These are phyloP conservation scores for Parazoanthus darwini DNA, from an alignment of 92 coral and sea anemone species.

Conservation along the genomic window DNA sequence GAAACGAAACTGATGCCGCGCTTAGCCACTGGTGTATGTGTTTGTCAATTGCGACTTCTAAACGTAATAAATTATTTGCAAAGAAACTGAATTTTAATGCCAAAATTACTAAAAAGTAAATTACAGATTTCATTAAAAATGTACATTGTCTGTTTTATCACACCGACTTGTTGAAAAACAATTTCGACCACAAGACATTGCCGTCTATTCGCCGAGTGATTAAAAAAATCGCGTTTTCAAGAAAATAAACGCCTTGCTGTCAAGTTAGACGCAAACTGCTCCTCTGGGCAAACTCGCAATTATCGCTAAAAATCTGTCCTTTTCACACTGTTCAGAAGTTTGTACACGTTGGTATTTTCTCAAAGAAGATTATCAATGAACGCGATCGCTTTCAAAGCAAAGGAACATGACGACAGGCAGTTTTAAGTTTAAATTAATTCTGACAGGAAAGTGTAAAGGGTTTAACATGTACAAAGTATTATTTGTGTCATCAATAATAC, in stretches of 20 bases:
- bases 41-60: neutral
- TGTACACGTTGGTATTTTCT: neutral
- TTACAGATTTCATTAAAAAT: conserved; percentile 9
- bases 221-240: neutral
- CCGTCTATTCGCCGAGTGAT: neutral
- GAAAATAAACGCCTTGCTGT: neutral
- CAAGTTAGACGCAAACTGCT: neutral
- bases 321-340: neutral
- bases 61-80: neutral
- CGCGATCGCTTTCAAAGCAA: neutral
- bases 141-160: conserved; percentile 11
- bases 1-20: neutral
- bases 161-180: conserved; percentile 6
- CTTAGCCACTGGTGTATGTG: neutral
- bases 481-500: neutral
- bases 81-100: neutral
- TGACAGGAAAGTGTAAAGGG: neutral
- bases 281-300: neutral
- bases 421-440: no score
- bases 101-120: conserved; percentile 10
- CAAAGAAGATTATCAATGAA: neutral
- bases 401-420: neutral
- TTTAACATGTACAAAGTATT: no score
- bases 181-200: neutral
- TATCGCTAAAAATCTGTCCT: neutral